Evolutionary conservation across 1,140 invertebrate species (phyloP).

Genomic region (Doryteuthis pealeii): DNA sequence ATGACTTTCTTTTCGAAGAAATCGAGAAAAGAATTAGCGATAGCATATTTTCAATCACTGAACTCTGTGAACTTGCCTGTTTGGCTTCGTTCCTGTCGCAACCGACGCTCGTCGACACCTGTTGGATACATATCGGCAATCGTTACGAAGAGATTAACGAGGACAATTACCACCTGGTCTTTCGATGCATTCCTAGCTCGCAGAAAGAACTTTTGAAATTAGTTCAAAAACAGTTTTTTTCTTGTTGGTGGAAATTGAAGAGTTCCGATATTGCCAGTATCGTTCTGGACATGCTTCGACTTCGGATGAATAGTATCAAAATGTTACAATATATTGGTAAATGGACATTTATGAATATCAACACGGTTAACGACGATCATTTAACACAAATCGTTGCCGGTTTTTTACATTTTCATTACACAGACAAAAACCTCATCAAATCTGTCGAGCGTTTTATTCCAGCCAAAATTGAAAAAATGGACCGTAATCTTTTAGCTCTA

Average conservation of each 20-base stretch:
- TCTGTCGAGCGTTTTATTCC: constrained; percentile 69
- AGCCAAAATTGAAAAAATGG: constrained; percentile 56
- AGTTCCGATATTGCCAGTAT: constrained; percentile 66
- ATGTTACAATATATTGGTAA: constrained; percentile 63
- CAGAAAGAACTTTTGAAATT: constrained; percentile 67
- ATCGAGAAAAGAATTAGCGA: constrained; percentile 55
- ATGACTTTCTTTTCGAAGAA: constrained; percentile 29
- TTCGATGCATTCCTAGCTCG: constrained; percentile 65
- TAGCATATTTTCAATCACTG: constrained; percentile 66
- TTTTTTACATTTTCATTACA: constrained; percentile 33
- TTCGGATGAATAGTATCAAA: constrained; percentile 57
- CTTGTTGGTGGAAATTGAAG: constrained; percentile 66
- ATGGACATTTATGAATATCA: constrained; percentile 69
- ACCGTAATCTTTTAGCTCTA: constrained; percentile 65
- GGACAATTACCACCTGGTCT: constrained; percentile 66
- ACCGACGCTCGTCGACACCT: constrained; percentile 65
- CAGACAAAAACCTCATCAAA: constrained; percentile 62
- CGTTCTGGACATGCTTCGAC: constrained; percentile 55
- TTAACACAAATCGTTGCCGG: constrained; percentile 64
- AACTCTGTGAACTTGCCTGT: constrained; percentile 67
- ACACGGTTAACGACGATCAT: constrained; percentile 66
- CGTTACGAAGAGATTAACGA: constrained; percentile 66
- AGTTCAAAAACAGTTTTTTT: constrained; percentile 67
- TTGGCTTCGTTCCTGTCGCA: constrained; percentile 49
- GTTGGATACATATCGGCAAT: constrained; percentile 72